Conservation (phyloP, 2,797 vertebrate species). For the Bryconaethiops microstoma region DNA sequence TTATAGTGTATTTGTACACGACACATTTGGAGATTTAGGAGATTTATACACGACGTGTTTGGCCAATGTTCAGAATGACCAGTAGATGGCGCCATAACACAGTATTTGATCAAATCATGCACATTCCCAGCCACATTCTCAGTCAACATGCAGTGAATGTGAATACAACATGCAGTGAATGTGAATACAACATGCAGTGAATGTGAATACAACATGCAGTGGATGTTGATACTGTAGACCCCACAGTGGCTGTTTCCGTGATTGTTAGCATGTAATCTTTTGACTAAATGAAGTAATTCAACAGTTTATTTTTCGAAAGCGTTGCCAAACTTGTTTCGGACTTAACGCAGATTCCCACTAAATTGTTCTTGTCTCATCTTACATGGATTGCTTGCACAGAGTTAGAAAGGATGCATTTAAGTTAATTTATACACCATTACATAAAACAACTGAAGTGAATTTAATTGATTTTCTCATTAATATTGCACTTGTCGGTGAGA, state of each 20-base stretch:
- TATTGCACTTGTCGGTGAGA: too few relatives aligned
- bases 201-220: not conserved
- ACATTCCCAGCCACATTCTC: not conserved
- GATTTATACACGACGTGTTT: not conserved
- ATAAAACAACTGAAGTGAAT: too few relatives aligned
- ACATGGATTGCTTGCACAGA: not conserved
- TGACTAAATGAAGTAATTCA: not conserved
- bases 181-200: not conserved
- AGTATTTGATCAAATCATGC: not conserved
- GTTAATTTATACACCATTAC: too few relatives aligned
- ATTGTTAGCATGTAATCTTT: not conserved
- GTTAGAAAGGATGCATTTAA: not conserved
- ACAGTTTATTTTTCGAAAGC: not conserved
- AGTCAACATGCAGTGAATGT: not conserved
- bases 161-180: not conserved
- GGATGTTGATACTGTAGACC: not conserved
- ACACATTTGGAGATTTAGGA: not conserved
- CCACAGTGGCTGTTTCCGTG: not conserved
- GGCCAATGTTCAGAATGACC: not conserved
- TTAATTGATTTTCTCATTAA: too few relatives aligned
- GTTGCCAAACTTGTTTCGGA: not conserved
- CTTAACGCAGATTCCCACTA: not conserved
- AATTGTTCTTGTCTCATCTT: not conserved
- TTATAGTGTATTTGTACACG: too few relatives aligned
- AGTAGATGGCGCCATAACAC: slow-evolving; percentile 1